These are phyloP conservation scores for Deilephila porcellus DNA, from an alignment of 2,888 invertebrate species.

Conservation along the genomic window DNA sequence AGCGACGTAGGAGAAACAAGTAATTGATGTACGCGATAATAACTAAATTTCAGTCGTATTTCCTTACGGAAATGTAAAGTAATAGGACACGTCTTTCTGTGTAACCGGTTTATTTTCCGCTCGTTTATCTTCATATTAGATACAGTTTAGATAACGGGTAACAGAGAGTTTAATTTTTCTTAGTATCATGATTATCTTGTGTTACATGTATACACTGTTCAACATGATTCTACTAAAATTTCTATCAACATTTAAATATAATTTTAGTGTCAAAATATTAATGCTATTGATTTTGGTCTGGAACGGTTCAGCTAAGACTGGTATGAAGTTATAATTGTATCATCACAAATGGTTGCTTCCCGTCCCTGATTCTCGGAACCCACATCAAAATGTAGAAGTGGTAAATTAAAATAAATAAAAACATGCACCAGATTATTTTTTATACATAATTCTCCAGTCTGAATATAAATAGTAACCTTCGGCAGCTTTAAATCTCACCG, in stretches of 20 bases:
- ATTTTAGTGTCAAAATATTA: no score
- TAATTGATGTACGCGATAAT: slow-evolving; percentile 1
- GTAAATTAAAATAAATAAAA: no score
- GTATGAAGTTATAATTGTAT: no score
- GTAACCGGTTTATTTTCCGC: background rate
- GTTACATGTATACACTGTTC: no score
- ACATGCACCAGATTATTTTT: background rate
- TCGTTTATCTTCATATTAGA: background rate
- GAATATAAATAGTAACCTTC: background rate
- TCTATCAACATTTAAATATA: no score
- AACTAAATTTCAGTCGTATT: slow-evolving; percentile 4
- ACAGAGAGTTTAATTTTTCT: background rate
- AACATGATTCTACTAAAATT: no score
- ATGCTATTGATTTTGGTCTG: no score
- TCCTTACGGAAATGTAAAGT: background rate
- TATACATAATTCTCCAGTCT: background rate
- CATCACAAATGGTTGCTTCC: no score
- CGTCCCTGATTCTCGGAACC: no score
- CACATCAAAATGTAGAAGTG: no score
- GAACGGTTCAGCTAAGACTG: no score
- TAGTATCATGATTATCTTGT: no score
- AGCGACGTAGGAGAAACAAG: background rate
- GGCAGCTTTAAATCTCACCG: background rate
- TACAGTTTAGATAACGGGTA: background rate
- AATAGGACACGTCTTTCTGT: background rate